Evolutionary conservation across 1,140 invertebrate species (phyloP).

Genomic region (Leptoteleia sp.): DNA sequence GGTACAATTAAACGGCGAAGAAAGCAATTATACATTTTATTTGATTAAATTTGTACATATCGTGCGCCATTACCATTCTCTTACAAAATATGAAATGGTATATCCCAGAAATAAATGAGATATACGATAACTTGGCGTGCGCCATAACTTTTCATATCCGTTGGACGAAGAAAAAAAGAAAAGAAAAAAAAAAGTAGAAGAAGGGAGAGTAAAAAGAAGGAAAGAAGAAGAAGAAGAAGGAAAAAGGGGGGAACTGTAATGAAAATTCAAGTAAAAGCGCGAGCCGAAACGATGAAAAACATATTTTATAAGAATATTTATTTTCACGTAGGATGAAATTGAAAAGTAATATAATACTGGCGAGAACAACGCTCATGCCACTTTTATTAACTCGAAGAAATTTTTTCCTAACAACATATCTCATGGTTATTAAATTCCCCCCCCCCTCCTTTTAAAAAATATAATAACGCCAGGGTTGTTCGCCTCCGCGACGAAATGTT

Average conservation of each 20-base stretch:
- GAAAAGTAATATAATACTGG: conserved; percentile 36
- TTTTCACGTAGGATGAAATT: conserved; percentile 29
- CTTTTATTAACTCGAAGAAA: conserved; percentile 20
- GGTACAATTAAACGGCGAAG: too few species aligned
- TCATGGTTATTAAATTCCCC: conserved; percentile 14
- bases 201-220: too few species aligned
- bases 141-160: conserved; percentile 30
- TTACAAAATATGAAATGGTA: conserved; percentile 33
- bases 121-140: conserved; percentile 28
- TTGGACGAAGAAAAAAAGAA: too few species aligned
- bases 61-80: too few species aligned
- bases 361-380: conserved; percentile 2
- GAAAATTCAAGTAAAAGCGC: conserved; percentile 41
- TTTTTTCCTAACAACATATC: conserved; percentile 10
- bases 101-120: conserved; percentile 40
- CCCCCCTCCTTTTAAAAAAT: too few species aligned
- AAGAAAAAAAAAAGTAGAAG: too few species aligned
- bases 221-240: too few species aligned
- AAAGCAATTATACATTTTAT: too few species aligned
- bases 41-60: too few species aligned
- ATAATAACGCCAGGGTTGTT: too few species aligned
- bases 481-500: too few species aligned
- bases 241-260: too few species aligned
- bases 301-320: conserved; percentile 32
- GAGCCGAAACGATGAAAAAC: conserved; percentile 17